Evolutionary conservation across 2,113 vertebrate species (phyloP).

Genomic region (Ascaphus truei): DNA sequence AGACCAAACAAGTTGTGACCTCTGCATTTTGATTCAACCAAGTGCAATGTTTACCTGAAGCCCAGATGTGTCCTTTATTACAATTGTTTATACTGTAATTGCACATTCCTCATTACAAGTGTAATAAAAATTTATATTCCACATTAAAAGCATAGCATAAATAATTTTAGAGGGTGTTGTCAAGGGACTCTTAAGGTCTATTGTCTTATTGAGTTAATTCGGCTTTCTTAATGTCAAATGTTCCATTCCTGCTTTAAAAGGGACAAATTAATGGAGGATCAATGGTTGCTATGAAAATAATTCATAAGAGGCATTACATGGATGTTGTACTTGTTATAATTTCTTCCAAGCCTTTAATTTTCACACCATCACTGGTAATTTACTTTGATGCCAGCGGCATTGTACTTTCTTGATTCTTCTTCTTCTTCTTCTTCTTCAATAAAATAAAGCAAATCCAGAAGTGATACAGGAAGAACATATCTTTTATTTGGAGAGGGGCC

Average conservation of each 20-base stretch:
- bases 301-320: conserved; percentile 10
- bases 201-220: conserved; percentile 30
- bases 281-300: conserved; percentile 19
- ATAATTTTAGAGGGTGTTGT: conserved; percentile 15
- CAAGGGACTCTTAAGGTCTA: conserved; percentile 12
- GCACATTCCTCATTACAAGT: no score
- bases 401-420: no score
- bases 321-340: conserved; percentile 1
- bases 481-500: conserved; percentile 2
- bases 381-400: conserved; percentile 17
- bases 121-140: no score
- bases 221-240: conserved; percentile 14
- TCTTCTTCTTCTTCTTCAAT: conserved; percentile 26
- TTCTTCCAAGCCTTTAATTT: conserved; percentile 31
- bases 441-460: conserved; percentile 14
- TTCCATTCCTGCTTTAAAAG: conserved; percentile 23
- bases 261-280: conserved; percentile 26
- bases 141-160: no score
- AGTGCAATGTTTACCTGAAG: no score
- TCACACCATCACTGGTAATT: conserved; percentile 30
- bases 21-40: no score
- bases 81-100: no score
- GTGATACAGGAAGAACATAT: conserved; percentile 9
- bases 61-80: no score
- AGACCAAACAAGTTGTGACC: no score